Percentiles rank a stretch among this genome's conserved stretches.
Evolutionary conservation across 2,888 invertebrate species (phyloP).

Genomic region (Acrobasis repandana): DNA sequence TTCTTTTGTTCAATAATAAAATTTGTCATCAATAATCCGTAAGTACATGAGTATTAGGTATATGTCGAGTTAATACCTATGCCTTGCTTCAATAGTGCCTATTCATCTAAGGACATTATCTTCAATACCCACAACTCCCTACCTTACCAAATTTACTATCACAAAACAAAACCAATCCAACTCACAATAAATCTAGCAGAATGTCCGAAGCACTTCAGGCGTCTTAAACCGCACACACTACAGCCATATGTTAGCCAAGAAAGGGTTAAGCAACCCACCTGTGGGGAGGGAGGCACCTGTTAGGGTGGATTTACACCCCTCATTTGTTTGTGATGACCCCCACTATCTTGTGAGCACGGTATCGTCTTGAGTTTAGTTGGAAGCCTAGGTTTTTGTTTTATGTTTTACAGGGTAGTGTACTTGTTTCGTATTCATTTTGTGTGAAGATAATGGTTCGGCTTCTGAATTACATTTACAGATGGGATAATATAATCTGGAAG

Average conservation of each 20-base stretch:
- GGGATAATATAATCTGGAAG: too few relatives aligned
- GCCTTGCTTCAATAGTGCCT: not conserved
- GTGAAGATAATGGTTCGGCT: not conserved
- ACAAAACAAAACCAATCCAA: conserved; percentile 73
- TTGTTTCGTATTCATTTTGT: not conserved
- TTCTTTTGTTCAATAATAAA: too few relatives aligned
- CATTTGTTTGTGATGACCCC: conserved; percentile 87
- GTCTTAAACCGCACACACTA: conserved; percentile 67
- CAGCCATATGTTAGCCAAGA: conserved; percentile 77
- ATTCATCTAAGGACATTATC: not conserved
- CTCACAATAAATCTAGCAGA: conserved; percentile 70
- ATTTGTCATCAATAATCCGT: too few relatives aligned
- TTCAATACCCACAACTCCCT: conserved; percentile 3
- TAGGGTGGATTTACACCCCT: conserved; percentile 84
- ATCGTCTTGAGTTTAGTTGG: conserved; percentile 61
- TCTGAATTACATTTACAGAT: too few relatives aligned
- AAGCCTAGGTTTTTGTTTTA: conserved; percentile 9
- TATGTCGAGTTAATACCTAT: too few relatives aligned
- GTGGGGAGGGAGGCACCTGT: conserved; percentile 45
- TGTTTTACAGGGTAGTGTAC: not conserved
- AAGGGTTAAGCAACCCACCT: conserved; percentile 79
- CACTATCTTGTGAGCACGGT: conserved; percentile 69
- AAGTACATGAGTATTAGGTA: too few relatives aligned
- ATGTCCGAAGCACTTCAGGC: conserved; percentile 78
- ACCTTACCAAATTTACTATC: conserved; percentile 30